These are phyloP conservation scores for Catostylus mosaicus DNA, from an alignment of 30 jellyfish, hydroid and myxozoan genomes.

Conservation along the genomic window DNA sequence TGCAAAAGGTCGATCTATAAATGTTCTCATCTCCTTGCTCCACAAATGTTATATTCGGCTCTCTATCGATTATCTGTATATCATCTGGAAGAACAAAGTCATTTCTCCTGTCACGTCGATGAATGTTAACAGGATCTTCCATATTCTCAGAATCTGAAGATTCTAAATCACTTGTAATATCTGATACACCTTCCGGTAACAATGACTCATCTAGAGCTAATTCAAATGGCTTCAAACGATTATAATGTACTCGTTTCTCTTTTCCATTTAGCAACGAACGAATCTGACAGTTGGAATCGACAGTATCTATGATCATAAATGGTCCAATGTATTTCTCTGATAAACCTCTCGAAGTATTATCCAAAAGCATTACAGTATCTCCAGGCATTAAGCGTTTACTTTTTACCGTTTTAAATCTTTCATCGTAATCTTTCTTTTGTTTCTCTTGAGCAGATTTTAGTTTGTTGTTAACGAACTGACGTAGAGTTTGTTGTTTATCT, in stretches of 20 bases:
- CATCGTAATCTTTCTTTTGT: too few species aligned
- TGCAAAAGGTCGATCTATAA: not conserved
- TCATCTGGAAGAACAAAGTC: not conserved
- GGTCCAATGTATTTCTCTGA: conserved; percentile 5
- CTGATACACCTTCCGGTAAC: not conserved
- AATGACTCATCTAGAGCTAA: not conserved
- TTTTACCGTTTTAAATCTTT: too few species aligned
- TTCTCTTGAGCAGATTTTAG: too few species aligned
- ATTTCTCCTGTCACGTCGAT: not conserved
- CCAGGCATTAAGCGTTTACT: not conserved
- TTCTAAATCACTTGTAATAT: not conserved
- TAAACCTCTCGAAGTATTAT: not conserved
- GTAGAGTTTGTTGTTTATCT: too few species aligned
- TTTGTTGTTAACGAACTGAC: too few species aligned
- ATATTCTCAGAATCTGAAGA: not conserved
- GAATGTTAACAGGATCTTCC: not conserved
- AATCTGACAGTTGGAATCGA: not conserved
- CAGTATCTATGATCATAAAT: not conserved
- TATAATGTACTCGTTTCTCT: not conserved
- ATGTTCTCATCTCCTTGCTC: not conserved
- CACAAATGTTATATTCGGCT: not conserved
- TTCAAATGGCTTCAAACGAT: conserved; percentile 5
- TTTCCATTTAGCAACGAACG: not conserved
- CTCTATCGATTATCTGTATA: not conserved
- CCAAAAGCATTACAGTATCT: conserved; percentile 5